Percentiles rank a stretch among this genome's conserved stretches.
Evolutionary conservation across 2,113 vertebrate species (phyloP).

Genomic region (Danionella cerebrum): DNA sequence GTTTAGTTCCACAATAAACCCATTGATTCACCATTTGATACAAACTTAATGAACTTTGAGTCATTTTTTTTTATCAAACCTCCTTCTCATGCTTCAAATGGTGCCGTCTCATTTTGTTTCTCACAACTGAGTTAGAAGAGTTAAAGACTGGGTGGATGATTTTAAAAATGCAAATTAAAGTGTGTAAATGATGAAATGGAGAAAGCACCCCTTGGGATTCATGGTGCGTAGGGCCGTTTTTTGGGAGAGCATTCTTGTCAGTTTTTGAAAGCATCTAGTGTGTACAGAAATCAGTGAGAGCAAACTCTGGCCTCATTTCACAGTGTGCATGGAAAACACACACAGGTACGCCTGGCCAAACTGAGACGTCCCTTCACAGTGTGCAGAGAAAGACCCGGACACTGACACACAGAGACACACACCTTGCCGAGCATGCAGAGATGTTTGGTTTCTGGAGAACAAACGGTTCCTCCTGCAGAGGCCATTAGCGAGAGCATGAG

Average conservation of each 20-base stretch:
- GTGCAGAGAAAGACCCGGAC: conserved; percentile 23
- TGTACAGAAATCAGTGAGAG: conserved; percentile 19
- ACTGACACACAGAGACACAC: conserved; percentile 17
- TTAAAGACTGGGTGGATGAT: too few species aligned
- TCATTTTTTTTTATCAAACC: too few species aligned
- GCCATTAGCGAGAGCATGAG: conserved; percentile 29
- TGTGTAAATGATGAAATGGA: too few species aligned
- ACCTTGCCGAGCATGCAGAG: conserved; percentile 2
- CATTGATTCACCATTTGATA: too few species aligned
- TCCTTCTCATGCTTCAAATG: too few species aligned
- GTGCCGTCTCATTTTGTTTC: too few species aligned
- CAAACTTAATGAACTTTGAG: too few species aligned
- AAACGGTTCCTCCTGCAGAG: background rate
- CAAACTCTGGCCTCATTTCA: conserved; percentile 29
- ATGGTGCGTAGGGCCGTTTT: too few species aligned
- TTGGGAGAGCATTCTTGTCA: background rate
- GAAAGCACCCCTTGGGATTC: too few species aligned
- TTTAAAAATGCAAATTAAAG: too few species aligned
- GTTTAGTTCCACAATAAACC: too few species aligned
- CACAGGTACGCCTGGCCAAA: conserved; percentile 8
- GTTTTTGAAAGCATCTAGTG: background rate
- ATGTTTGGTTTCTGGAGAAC: background rate
- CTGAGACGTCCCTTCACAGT: conserved; percentile 26
- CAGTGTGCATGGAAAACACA: conserved; percentile 15
- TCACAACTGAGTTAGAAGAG: too few species aligned